Evolutionary conservation across 2,113 vertebrate genomes (phyloP).

Genomic region (Megaceryle torquata): DNA sequence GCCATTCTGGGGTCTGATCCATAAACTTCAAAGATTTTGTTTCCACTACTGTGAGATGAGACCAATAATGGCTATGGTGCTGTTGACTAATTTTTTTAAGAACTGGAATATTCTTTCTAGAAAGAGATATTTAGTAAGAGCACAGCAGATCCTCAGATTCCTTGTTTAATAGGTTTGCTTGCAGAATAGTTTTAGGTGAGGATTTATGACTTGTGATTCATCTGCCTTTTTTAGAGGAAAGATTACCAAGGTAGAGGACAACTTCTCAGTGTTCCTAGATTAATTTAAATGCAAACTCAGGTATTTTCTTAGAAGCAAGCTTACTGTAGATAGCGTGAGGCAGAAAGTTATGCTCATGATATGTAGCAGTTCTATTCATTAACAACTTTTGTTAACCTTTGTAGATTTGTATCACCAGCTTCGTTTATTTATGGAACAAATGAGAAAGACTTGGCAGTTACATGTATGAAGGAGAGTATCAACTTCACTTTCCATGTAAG

Average conservation of each 20-base stretch:
- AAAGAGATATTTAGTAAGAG: background rate
- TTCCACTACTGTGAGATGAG: background rate
- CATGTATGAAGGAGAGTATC: slow-evolving; percentile 83
- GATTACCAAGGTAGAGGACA: background rate
- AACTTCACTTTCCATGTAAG: slow-evolving; percentile 93
- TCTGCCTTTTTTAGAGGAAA: background rate
- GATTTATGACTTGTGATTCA: background rate
- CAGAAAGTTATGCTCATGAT: background rate
- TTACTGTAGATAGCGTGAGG: background rate
- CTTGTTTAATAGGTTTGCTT: background rate
- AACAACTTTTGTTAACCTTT: slow-evolving; percentile 2
- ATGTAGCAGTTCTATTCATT: background rate
- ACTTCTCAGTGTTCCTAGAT: background rate
- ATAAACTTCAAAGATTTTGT: background rate
- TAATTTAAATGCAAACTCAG: background rate
- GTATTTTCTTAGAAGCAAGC: background rate
- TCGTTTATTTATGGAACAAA: slow-evolving; percentile 85
- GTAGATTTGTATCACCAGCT: slow-evolving; percentile 84
- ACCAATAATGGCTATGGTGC: background rate
- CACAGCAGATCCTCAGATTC: background rate
- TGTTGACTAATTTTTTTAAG: background rate
- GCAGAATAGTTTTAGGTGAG: background rate
- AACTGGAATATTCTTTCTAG: background rate
- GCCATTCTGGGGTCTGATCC: background rate
- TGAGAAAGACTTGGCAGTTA: slow-evolving; percentile 55